phyloP scores from a whole-genome alignment of 30 jellyfish, hydroid and myxozoan genomes.

The Turritopsis dohrnii region DNA sequence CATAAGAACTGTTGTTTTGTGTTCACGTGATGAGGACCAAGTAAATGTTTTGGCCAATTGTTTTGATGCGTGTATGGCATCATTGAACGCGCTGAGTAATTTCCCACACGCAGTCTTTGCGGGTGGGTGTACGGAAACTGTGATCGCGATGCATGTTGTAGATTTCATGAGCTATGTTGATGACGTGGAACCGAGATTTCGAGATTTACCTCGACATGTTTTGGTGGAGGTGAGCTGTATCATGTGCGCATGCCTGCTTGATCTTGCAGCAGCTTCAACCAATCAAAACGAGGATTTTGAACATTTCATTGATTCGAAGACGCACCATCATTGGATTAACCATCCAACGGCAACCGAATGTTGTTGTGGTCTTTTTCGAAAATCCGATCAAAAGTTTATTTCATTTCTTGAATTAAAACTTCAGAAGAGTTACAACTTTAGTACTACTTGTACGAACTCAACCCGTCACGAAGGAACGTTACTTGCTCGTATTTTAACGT shows the following conservation, averaged over 20 bases:
- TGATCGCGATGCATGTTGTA: not conserved
- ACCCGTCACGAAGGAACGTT: not conserved
- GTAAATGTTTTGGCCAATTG: not conserved
- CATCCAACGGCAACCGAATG: not conserved
- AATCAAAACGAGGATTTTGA: not conserved
- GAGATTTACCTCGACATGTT: not conserved
- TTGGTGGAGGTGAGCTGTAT: not conserved
- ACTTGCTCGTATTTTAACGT: not conserved
- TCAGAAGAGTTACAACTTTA: not conserved
- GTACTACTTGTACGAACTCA: not conserved
- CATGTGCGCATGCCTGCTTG: not conserved
- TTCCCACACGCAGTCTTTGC: conserved; percentile 6
- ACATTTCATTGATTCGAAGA: not conserved
- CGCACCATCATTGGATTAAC: conserved; percentile 11
- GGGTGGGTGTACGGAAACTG: conserved; percentile 5
- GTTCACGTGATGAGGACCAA: not conserved
- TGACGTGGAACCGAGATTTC: not conserved
- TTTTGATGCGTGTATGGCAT: not conserved
- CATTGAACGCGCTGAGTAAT: not conserved
- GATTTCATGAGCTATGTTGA: not conserved
- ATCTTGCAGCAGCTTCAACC: not conserved
- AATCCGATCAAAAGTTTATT: not conserved
- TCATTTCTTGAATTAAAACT: not conserved
- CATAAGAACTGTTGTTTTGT: not conserved
- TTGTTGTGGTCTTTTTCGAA: conserved; percentile 11